These are phyloP conservation scores for Haliclystus octoradiatus DNA, from an alignment of 30 jellyfish, hydroid and myxozoan species.

Conservation along the genomic window DNA sequence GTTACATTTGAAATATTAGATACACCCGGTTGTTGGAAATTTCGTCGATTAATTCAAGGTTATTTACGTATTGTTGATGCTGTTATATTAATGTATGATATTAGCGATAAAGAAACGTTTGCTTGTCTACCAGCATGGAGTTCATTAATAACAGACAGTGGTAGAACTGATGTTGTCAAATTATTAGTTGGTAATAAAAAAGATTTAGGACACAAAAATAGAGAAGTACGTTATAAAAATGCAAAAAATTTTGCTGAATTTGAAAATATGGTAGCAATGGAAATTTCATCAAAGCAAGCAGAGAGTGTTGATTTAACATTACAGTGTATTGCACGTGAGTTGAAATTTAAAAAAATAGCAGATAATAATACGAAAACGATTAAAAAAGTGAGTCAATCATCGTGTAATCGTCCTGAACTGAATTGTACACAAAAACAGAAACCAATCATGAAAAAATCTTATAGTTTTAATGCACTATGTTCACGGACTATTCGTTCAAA, in stretches of 20 bases:
- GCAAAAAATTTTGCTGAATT: conserved; percentile 72
- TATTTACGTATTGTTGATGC: conserved; percentile 56
- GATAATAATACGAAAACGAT: no score
- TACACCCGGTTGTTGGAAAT: conserved; percentile 59
- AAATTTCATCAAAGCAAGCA: conserved; percentile 58
- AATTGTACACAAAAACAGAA: no score
- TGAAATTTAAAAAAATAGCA: conserved; percentile 4
- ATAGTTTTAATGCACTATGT: no score
- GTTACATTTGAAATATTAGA: conserved; percentile 22
- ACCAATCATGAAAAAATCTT: no score
- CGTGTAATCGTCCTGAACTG: no score
- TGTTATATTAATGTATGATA: conserved; percentile 56
- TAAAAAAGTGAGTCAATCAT: no score
- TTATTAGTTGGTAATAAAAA: conserved; percentile 67
- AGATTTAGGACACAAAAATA: conserved; percentile 22
- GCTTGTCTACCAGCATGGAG: conserved; percentile 69
- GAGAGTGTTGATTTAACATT: conserved; percentile 47
- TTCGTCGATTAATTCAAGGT: conserved; percentile 34
- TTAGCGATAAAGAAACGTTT: conserved; percentile 64
- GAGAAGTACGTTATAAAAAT: conserved; percentile 53
- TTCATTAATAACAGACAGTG: conserved; percentile 8
- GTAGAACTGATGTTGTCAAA: conserved; percentile 28
- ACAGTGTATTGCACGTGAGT: conserved; percentile 51
- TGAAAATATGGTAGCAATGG: conserved; percentile 74
- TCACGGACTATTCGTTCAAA: no score